These are phyloP conservation scores for Calypte anna DNA, from an alignment of 2,113 vertebrate species.

Conservation along the genomic window DNA sequence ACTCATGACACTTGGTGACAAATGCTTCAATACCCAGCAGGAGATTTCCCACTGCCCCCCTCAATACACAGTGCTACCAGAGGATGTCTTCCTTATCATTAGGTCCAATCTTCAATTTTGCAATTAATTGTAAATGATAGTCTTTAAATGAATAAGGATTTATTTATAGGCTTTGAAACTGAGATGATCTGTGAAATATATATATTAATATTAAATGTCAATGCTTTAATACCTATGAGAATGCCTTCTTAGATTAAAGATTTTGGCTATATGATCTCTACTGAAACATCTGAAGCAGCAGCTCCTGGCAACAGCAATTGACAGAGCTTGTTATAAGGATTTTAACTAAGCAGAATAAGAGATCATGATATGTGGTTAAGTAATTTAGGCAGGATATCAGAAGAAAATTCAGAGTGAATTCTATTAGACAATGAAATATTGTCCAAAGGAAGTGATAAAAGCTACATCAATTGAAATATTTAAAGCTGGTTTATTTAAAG, in stretches of 20 bases:
- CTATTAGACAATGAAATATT: conserved; percentile 57
- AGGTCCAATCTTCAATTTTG: background rate
- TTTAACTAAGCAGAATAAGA: conserved; percentile 33
- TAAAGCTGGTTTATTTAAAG: conserved; percentile 40
- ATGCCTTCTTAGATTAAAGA: conserved; percentile 30
- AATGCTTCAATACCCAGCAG: background rate
- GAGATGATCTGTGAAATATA: background rate
- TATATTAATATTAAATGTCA: no score
- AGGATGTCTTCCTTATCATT: background rate
- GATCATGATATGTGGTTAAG: conserved; percentile 48
- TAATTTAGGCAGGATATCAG: conserved; percentile 39
- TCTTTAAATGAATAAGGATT: background rate
- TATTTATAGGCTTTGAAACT: background rate
- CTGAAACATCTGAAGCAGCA: conserved; percentile 32
- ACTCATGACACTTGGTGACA: background rate
- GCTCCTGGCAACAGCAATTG: conserved; percentile 24
- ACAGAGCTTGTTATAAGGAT: conserved; percentile 20
- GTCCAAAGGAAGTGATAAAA: conserved; percentile 60
- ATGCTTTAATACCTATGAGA: background rate
- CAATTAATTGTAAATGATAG: background rate
- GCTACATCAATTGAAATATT: conserved; percentile 47
- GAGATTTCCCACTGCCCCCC: background rate
- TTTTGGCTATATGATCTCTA: background rate
- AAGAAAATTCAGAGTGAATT: conserved; percentile 38
- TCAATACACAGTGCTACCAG: background rate